Conservation (phyloP, 2,113 vertebrate species). For the Hucho hucho region DNA sequence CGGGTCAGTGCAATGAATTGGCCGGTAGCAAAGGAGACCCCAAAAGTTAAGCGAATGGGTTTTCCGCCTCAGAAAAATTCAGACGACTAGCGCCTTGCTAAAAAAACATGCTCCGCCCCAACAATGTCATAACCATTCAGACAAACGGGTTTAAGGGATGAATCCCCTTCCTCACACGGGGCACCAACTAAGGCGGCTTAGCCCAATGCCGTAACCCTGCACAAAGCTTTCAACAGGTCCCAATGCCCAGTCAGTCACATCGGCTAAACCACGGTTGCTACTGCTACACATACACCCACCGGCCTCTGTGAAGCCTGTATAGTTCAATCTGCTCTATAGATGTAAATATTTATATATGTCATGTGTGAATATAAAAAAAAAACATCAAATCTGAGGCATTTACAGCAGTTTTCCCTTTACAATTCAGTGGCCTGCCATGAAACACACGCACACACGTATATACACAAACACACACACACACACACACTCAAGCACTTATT, state of each 20-base stretch:
- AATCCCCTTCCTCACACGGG: conserved; percentile 28
- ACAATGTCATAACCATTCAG: conserved; percentile 48
- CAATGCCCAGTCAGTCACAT: conserved; percentile 46
- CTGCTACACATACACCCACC: conserved; percentile 62
- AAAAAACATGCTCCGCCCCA: conserved; percentile 28
- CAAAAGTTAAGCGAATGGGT: conserved; percentile 10
- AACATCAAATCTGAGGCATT: conserved; percentile 87
- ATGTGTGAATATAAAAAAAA: conserved; percentile 71
- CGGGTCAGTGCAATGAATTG: conserved; percentile 72
- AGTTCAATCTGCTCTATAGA: conserved; percentile 70
- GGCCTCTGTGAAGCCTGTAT: conserved; percentile 61
- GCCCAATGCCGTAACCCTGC: conserved; percentile 5
- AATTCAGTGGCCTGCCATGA: conserved; percentile 89
- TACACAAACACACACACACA: conserved; percentile 59
- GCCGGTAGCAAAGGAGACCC: conserved; percentile 52
- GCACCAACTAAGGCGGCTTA: conserved; percentile 27
- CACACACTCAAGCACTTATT: conserved; percentile 17
- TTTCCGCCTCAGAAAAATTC: conserved; percentile 23
- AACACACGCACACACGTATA: conserved; percentile 45
- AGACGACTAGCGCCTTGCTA: conserved; percentile 19
- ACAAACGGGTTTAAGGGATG: conserved; percentile 54
- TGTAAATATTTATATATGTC: conserved; percentile 74
- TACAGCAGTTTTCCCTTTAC: conserved; percentile 93
- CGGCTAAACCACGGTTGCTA: conserved; percentile 47
- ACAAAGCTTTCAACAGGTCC: conserved; percentile 51